Evolutionary conservation across 2,113 vertebrate genomes (phyloP), one percentile per base, ranked within the genome.

Genomic region (Ondatra zibethicus): DNA sequence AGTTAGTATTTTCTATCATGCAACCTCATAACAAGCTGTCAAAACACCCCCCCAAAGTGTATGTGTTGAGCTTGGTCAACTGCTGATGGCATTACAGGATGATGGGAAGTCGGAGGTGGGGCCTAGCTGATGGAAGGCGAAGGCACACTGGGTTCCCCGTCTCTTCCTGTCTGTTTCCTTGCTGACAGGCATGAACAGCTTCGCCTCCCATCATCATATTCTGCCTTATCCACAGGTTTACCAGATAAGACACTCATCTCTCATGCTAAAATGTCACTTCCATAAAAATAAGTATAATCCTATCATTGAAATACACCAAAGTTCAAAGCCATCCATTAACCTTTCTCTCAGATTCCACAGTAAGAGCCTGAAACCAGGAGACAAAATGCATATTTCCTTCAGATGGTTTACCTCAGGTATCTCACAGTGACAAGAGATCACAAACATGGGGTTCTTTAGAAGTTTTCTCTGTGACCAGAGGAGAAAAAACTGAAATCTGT

Each of bases 401-500:
- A 36, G 19, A 58, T 50, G 77, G 42, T 78, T 65, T n/a, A 47
- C 17, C 70, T 75, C 17, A 42, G 55, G 17, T 6, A 42, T 45
- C 73, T 47, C 72, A 47, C 29, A 14, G 19, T 42, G 39, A 72
- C 29, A 76, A 76, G 39, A 89, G 27, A 61, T 61, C 7, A 76
- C 50, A 61, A 33, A 36, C 39, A 77, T 1, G 14, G 11, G 11
- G 50, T 91, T 77, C 55, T 76, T 88, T 61, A 81, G 39, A 78
- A 89, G 36, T 55, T 75, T 86, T 92, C 29, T 80, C 21, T 90
- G 81, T 68, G 68, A 94, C 89, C 29, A 96, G 45, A 89, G 72
- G 96, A 94, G 58, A 96, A 93, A 66, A n/a, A 68, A 65, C 36
- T 92, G 66, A 66, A 76, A 86, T 86, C 23, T 91, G 39, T 25